Evolutionary conservation across 1,140 invertebrate genomes (phyloP).

Genomic region (Drosophila obscura): DNA sequence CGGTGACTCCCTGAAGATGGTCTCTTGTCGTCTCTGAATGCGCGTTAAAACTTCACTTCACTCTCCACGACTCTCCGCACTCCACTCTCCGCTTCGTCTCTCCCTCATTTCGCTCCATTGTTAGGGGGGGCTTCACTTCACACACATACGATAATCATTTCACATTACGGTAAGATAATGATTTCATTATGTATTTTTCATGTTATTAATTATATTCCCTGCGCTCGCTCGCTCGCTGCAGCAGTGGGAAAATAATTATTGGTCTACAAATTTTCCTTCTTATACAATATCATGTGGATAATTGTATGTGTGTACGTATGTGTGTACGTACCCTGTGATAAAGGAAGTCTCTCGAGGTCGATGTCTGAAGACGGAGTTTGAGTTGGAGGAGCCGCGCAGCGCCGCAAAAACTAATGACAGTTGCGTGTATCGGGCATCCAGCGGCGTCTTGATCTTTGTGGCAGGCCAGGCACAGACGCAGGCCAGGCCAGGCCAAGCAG

Average conservation of each 20-base stretch:
- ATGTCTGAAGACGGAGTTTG: too few relatives aligned
- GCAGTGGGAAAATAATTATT: constrained; percentile 81
- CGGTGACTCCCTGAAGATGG: constrained; percentile 21
- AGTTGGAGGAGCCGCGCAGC: constrained; percentile 3
- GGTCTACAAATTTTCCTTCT: constrained; percentile 71
- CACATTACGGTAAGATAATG: constrained; percentile 81
- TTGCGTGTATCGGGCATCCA: constrained; percentile 27
- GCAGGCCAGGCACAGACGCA: too few relatives aligned
- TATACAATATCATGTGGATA: constrained; percentile 69
- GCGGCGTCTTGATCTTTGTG: constrained; percentile 16
- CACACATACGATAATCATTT: constrained; percentile 78
- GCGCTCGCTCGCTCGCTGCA: constrained; percentile 20
- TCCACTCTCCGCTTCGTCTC: not conserved
- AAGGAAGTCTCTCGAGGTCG: constrained; percentile 30
- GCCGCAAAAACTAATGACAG: constrained; percentile 21
- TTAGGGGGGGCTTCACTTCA: constrained; percentile 53
- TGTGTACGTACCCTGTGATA: constrained; percentile 24
- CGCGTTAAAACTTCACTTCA: constrained; percentile 37
- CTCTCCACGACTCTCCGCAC: not conserved
- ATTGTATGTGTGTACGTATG: constrained; percentile 56
- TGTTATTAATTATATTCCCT: constrained; percentile 78
- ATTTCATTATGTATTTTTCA: constrained; percentile 82
- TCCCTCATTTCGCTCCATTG: constrained; percentile 59
- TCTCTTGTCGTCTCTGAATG: constrained; percentile 13
- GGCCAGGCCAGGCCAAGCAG: not conserved